These are phyloP conservation scores for Mormyrus proboscirostris DNA, from an alignment of 2,797 vertebrate genomes.

Conservation along the genomic window DNA sequence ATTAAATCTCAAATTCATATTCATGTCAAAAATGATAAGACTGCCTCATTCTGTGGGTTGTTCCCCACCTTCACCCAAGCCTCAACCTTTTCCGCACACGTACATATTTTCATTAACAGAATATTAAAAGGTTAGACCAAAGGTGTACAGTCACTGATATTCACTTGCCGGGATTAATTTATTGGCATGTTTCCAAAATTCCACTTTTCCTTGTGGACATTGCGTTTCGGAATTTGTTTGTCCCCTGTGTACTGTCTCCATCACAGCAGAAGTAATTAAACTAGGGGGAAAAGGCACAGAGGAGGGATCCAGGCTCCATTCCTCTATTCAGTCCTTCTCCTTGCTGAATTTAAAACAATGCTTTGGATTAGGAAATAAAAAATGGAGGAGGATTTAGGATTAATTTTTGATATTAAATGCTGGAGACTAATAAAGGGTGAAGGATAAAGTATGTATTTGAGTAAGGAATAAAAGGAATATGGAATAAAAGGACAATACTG, in stretches of 20 bases:
- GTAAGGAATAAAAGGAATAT: not conserved
- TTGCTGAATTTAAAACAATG: not conserved
- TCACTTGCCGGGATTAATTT: not conserved
- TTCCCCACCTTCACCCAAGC: not conserved
- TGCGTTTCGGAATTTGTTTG: not conserved
- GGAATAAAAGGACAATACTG: not conserved
- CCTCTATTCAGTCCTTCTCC: not conserved
- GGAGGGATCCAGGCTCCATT: not conserved
- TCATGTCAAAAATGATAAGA: not conserved
- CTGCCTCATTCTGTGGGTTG: not conserved
- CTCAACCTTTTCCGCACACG: not conserved
- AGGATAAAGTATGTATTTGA: not conserved
- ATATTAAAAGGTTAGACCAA: not conserved
- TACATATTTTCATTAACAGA: not conserved
- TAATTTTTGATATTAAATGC: not conserved
- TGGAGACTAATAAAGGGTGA: not conserved
- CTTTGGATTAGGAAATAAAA: not conserved
- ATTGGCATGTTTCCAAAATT: not conserved
- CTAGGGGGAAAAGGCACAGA: not conserved
- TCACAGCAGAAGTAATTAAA: not conserved
- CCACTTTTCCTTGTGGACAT: not conserved
- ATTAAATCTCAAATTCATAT: not conserved
- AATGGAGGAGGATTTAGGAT: not conserved
- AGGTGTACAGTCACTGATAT: not conserved
- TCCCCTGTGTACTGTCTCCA: not conserved